phyloP scores from a whole-genome alignment of 37 sponge, comb jelly and placozoan genomes.

The Oopsacas minuta region DNA sequence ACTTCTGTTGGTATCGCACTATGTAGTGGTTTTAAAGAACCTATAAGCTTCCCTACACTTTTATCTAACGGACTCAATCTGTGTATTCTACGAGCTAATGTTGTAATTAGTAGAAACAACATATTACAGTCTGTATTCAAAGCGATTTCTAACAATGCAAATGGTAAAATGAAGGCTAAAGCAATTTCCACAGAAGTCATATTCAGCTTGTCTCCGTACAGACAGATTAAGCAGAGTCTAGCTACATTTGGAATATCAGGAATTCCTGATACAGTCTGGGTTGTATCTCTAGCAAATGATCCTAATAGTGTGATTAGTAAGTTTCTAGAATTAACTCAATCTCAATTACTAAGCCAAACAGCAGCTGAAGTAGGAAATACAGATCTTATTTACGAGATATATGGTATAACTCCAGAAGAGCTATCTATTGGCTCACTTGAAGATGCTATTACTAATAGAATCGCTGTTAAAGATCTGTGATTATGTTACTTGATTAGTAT shows the following conservation, averaged over 20 bases:
- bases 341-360: not conserved
- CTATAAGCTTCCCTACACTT: not conserved
- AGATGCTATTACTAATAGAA: not conserved
- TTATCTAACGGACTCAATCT: not conserved
- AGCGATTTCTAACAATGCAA: not conserved
- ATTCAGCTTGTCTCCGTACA: not conserved
- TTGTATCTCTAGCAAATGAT: not conserved
- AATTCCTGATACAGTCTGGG: not conserved
- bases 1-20: not conserved
- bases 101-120: not conserved
- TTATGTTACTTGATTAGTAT: too few relatives aligned
- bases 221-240: not conserved
- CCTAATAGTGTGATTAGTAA: not conserved
- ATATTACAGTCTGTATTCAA: not conserved
- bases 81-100: not conserved
- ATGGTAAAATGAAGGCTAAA: not conserved
- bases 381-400: not conserved
- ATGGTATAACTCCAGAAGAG: not conserved
- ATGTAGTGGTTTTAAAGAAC: not conserved
- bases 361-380: not conserved
- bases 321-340: not conserved
- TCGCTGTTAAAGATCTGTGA: not conserved
- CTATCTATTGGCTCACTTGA: not conserved
- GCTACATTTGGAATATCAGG: not conserved
- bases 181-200: not conserved